These are phyloP conservation scores for Drosophila cyrtoloma DNA, from an alignment of 2,888 invertebrate species.

Conservation along the genomic window DNA sequence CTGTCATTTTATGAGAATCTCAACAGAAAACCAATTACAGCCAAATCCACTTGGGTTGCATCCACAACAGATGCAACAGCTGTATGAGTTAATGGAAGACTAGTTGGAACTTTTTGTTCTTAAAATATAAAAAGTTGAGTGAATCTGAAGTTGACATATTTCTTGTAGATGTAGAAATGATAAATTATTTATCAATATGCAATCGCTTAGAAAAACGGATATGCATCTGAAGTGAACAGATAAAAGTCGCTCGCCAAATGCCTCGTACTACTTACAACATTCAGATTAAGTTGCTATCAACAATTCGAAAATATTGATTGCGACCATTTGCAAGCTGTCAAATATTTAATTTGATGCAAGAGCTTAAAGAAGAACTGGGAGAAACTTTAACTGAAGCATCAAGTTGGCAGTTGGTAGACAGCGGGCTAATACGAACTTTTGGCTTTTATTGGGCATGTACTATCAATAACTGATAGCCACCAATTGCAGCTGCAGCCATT, in stretches of 20 bases:
- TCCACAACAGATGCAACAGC: not conserved
- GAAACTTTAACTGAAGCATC: constrained; percentile 24
- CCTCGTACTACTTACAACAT: not conserved
- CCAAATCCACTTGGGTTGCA: not conserved
- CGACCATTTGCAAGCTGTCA: constrained; percentile 23
- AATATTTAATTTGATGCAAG: constrained; percentile 25
- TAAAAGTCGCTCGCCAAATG: not conserved
- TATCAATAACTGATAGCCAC: constrained; percentile 64
- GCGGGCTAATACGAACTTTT: constrained; percentile 40
- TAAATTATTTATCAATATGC: not conserved
- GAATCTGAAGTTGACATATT: not conserved
- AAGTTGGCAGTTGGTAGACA: constrained; percentile 21
- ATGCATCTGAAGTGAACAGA: not conserved
- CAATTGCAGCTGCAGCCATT: constrained; percentile 67
- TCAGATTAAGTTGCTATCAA: constrained; percentile 1
- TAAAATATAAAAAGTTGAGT: not conserved
- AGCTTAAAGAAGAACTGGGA: not conserved
- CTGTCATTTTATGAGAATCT: not conserved
- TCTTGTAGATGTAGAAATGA: not conserved
- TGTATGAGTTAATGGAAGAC: not conserved
- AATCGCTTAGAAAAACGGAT: not conserved
- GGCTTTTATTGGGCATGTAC: constrained; percentile 61
- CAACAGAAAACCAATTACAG: not conserved
- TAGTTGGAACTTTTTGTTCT: not conserved
- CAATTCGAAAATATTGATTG: constrained; percentile 22